A percentile compares a stretch with the other conserved stretches of the same genome.
phyloP scores from a whole-genome alignment of 2,888 invertebrate genomes.

The Trachelus tabidus region DNA sequence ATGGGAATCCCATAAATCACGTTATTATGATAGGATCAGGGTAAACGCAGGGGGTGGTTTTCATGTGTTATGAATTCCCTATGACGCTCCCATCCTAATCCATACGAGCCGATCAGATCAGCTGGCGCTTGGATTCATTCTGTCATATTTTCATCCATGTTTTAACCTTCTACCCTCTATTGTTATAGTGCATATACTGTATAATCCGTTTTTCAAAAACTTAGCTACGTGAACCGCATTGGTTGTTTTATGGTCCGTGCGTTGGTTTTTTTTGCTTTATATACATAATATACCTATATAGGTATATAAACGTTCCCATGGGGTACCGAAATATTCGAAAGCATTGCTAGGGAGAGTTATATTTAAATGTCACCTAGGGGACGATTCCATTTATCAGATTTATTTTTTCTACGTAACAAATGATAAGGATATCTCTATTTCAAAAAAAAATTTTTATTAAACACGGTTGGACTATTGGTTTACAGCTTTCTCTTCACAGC shows the following conservation, averaged over 20 bases:
- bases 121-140: slow-evolving; percentile 19
- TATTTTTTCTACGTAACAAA: neutral
- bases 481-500: neutral
- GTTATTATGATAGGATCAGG: slow-evolving; percentile 32
- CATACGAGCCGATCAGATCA: neutral
- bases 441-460: neutral
- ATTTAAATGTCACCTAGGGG: neutral
- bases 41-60: slow-evolving; percentile 36
- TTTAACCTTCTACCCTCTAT: neutral
- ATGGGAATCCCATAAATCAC: slow-evolving; percentile 48
- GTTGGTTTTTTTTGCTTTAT: neutral
- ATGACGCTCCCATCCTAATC: slow-evolving; percentile 28
- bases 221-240: neutral
- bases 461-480: neutral
- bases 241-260: neutral
- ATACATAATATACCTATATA: neutral
- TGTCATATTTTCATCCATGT: neutral
- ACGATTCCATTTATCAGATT: neutral
- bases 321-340: neutral
- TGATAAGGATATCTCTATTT: neutral
- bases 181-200: too few species aligned
- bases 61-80: slow-evolving; percentile 35
- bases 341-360: neutral
- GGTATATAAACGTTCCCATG: neutral
- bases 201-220: neutral